phyloP scores from a whole-genome alignment of 2,888 invertebrate genomes.

The Acanthacorydalis orientalis region DNA sequence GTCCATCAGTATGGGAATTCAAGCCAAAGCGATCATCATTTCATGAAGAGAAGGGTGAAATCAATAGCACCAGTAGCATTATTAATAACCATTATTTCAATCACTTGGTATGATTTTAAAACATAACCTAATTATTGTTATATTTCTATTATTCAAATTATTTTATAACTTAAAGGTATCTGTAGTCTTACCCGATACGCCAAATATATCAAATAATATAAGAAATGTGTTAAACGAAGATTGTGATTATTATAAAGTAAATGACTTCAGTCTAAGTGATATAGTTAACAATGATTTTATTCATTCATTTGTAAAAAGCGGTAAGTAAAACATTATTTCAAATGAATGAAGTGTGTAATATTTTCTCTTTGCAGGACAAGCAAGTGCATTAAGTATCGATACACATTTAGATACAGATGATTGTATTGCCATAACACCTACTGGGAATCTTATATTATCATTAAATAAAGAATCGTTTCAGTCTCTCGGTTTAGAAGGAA shows the following conservation, averaged over 20 bases:
- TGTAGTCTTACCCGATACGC: conserved; percentile 31
- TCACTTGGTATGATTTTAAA: conserved; percentile 28
- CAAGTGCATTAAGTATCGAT: conserved; percentile 29
- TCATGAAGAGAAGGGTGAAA: conserved; percentile 18
- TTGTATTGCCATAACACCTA: conserved; percentile 30
- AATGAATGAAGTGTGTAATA: conserved; percentile 1
- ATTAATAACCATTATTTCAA: conserved; percentile 30
- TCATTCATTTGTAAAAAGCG: conserved; percentile 36
- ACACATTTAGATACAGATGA: conserved; percentile 33
- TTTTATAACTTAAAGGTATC: conserved; percentile 30
- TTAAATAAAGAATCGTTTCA: conserved; percentile 32
- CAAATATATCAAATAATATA: conserved; percentile 24
- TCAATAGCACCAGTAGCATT: conserved; percentile 15
- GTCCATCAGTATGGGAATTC: conserved; percentile 38
- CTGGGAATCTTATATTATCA: conserved; percentile 31
- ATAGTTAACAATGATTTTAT: conserved; percentile 32
- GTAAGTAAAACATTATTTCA: conserved; percentile 18
- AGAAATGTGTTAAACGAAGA: conserved; percentile 25
- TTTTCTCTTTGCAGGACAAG: conserved; percentile 20
- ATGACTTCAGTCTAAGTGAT: conserved; percentile 25
- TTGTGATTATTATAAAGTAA: conserved; percentile 35
- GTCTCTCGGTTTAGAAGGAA: conserved; percentile 35
- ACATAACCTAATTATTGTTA: conserved; percentile 7
- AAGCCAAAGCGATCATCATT: conserved; percentile 26
- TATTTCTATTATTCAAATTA: conserved; percentile 11